Conservation (phyloP, 1,140 invertebrate genomes). For the Drosophila kurseongensis region DNA sequence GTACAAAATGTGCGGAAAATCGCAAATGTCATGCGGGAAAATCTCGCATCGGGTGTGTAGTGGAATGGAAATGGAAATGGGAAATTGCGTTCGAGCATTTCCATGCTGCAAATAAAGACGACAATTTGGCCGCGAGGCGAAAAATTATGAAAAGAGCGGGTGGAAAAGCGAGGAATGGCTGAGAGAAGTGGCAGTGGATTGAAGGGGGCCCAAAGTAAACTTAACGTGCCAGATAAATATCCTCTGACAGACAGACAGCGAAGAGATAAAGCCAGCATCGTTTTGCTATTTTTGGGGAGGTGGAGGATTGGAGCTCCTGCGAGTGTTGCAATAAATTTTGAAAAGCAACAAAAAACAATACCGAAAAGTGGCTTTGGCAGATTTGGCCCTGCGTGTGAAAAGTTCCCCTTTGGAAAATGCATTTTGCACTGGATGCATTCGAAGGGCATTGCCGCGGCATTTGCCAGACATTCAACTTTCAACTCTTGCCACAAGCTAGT, state of each 20-base stretch:
- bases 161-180: constrained; percentile 15
- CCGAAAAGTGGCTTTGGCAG: constrained; percentile 67
- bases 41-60: constrained; percentile 52
- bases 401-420: constrained; percentile 47
- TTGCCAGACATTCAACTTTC: constrained; percentile 79
- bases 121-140: constrained; percentile 79
- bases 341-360: constrained; percentile 75
- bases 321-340: constrained; percentile 79
- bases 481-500: constrained; percentile 66
- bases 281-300: neutral
- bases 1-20: constrained; percentile 83
- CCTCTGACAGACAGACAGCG: constrained; percentile 54
- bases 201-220: constrained; percentile 62
- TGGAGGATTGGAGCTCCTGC: neutral
- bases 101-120: constrained; percentile 81
- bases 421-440: constrained; percentile 55
- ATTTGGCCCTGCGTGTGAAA: constrained; percentile 71
- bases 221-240: constrained; percentile 82
- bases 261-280: constrained; percentile 50
- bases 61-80: constrained; percentile 75
- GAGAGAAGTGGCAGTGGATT: constrained; percentile 17
- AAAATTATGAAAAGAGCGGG: constrained; percentile 72
- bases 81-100: constrained; percentile 72
- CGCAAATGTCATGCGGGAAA: constrained; percentile 78
- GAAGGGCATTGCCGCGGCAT: constrained; percentile 76